A percentile compares a stretch with the other conserved stretches of the same genome.
Conservation (phyloP, 2,888 invertebrate genomes). For the Drosophila macrospina region DNA sequence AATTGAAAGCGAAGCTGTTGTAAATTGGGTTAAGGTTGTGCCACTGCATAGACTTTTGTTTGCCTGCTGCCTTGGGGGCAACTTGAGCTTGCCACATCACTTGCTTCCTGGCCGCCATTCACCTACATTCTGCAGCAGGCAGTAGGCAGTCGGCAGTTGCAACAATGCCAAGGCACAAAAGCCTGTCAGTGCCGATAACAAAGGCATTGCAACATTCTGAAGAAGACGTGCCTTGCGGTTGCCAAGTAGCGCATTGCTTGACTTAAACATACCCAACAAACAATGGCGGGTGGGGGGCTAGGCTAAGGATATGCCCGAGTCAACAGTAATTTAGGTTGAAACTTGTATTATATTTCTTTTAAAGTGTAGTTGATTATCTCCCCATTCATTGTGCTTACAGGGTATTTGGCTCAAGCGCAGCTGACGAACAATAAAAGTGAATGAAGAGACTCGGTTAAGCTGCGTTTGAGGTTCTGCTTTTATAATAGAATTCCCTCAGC, state of each 20-base stretch:
- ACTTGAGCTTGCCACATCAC: slow-evolving; percentile 45
- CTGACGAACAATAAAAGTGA: slow-evolving; percentile 34
- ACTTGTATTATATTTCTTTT: too few relatives aligned
- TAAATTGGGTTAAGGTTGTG: slow-evolving; percentile 72
- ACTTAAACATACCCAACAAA: neutral
- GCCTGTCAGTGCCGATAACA: slow-evolving; percentile 54
- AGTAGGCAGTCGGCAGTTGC: too few relatives aligned
- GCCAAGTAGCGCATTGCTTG: neutral
- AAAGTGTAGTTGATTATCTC: too few relatives aligned
- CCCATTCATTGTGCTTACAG: too few relatives aligned
- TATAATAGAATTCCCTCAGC: slow-evolving; percentile 19
- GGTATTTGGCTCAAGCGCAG: neutral
- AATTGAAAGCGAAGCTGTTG: slow-evolving; percentile 60
- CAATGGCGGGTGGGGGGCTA: too few relatives aligned
- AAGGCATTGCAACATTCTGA: slow-evolving; percentile 57
- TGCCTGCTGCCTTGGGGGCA: slow-evolving; percentile 23
- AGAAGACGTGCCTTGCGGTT: slow-evolving; percentile 30
- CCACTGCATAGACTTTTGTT: slow-evolving; percentile 12
- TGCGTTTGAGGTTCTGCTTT: slow-evolving; percentile 13
- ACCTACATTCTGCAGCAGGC: slow-evolving; percentile 30
- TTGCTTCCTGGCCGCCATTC: slow-evolving; percentile 25
- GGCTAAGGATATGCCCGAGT: too few relatives aligned
- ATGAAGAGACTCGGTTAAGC: slow-evolving; percentile 8
- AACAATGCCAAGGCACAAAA: slow-evolving; percentile 59
- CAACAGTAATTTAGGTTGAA: neutral